Conservation (phyloP, 2,113 vertebrate species). For the Halcyon senegalensis region DNA sequence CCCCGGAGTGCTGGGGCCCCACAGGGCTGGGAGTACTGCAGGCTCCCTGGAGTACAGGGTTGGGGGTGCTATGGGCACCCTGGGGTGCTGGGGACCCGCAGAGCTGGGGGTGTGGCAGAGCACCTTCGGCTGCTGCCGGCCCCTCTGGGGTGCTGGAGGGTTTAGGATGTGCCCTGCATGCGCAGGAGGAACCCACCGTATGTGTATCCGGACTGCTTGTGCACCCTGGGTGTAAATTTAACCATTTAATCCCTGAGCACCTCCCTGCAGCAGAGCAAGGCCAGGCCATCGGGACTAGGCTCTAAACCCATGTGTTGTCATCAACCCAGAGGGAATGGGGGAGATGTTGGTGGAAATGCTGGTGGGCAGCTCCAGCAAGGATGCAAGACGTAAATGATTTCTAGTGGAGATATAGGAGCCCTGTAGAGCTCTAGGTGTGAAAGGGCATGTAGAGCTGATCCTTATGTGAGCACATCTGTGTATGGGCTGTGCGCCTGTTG, state of each 20-base stretch:
- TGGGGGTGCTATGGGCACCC: too few species aligned
- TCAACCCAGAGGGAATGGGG: fast-evolving
- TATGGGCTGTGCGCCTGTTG: background rate
- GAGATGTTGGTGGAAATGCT: background rate
- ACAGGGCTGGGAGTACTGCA: too few species aligned
- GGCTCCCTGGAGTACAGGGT: background rate
- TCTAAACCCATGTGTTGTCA: fast-evolving
- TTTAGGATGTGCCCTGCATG: background rate
- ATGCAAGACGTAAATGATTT: background rate
- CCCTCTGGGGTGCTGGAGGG: background rate
- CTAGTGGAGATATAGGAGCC: background rate
- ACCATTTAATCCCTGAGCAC: fast-evolving
- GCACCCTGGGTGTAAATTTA: background rate
- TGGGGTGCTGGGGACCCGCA: background rate
- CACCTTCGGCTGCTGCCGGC: background rate
- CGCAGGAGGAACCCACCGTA: fast-evolving
- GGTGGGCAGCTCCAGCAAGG: background rate
- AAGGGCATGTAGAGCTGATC: fast-evolving
- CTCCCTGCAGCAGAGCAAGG: background rate
- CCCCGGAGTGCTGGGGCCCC: background rate
- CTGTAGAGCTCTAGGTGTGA: fast-evolving
- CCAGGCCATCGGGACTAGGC: fast-evolving
- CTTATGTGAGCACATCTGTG: fast-evolving
- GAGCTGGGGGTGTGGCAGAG: background rate
- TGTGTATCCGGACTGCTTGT: fast-evolving